Percentiles rank a stretch among this genome's conserved stretches.
phyloP scores from a whole-genome alignment of 2,888 invertebrate genomes.

The Polymixis flavicincta region DNA sequence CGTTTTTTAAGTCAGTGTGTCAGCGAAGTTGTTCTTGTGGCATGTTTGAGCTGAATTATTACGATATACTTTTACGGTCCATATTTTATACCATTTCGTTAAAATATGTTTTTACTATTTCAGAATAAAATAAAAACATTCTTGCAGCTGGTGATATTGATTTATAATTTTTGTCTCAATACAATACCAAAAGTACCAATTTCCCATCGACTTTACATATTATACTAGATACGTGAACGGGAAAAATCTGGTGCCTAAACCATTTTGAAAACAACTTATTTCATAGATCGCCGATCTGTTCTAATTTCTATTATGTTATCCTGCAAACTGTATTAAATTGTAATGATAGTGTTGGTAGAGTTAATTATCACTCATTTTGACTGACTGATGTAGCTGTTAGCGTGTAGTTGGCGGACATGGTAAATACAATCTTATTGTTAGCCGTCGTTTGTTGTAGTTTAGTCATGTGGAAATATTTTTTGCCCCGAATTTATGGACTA shows the following conservation, averaged over 20 bases:
- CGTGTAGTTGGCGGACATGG: slow-evolving; percentile 46
- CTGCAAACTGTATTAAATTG: slow-evolving; percentile 9
- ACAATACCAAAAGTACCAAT: neutral
- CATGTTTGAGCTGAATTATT: slow-evolving; percentile 12
- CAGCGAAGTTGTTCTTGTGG: slow-evolving; percentile 35
- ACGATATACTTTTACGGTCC: slow-evolving; percentile 13
- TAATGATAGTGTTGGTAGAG: slow-evolving; percentile 39
- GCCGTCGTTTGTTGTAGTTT: slow-evolving; percentile 44
- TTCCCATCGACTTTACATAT: neutral
- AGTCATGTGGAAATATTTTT: slow-evolving; percentile 63
- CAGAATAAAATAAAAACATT: neutral
- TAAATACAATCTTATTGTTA: slow-evolving; percentile 40
- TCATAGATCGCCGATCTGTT: neutral
- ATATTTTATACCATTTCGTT: neutral
- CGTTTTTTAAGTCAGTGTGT: slow-evolving; percentile 52
- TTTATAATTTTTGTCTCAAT: neutral
- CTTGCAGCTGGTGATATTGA: neutral
- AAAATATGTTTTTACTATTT: slow-evolving; percentile 1
- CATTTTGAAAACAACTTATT: slow-evolving; percentile 27
- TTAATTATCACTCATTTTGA: slow-evolving; percentile 51
- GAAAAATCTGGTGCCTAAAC: slow-evolving; percentile 4
- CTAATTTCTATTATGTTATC: slow-evolving; percentile 33
- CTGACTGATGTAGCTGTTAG: slow-evolving; percentile 47
- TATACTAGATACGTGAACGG: neutral
- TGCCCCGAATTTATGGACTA: slow-evolving; percentile 53